Evolutionary conservation across 2,113 vertebrate genomes (phyloP).

Genomic region (Upupa epops): DNA sequence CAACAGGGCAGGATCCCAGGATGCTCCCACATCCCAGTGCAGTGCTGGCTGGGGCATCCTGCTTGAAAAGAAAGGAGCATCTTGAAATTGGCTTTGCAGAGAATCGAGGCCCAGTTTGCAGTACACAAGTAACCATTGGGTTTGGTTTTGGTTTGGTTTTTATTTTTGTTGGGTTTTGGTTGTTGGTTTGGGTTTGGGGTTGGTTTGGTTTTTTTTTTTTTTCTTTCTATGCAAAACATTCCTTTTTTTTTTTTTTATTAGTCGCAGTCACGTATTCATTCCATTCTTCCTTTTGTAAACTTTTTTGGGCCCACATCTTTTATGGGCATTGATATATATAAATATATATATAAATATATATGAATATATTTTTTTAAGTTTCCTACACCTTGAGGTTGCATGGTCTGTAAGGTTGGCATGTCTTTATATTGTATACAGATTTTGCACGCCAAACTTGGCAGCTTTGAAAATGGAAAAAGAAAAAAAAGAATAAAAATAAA

Average conservation of each 20-base stretch:
- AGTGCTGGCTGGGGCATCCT: neutral
- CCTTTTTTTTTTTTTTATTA: slow-evolving; percentile 67
- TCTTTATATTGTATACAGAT: slow-evolving; percentile 77
- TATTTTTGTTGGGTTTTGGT: neutral
- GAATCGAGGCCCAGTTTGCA: slow-evolving; percentile 28
- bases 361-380: slow-evolving; percentile 83
- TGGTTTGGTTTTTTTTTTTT: neutral
- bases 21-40: neutral
- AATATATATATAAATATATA: slow-evolving; percentile 80
- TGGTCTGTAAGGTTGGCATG: slow-evolving; percentile 86
- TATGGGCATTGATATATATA: slow-evolving; percentile 80
- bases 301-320: slow-evolving; percentile 75
- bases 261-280: slow-evolving; percentile 74
- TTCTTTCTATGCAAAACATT: slow-evolving; percentile 67
- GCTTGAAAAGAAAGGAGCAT: slow-evolving; percentile 40
- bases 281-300: slow-evolving; percentile 80
- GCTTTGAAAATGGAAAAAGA: slow-evolving; percentile 57
- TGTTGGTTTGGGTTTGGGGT: neutral
- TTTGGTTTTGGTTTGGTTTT: neutral
- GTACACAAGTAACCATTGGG: slow-evolving; percentile 15
- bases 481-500: neutral
- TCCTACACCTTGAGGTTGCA: slow-evolving; percentile 84
- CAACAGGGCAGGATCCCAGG: accelerated
- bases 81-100: neutral
- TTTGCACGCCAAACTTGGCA: slow-evolving; percentile 79